Percentiles rank a stretch among this genome's conserved stretches.
phyloP scores from a whole-genome alignment of 2,113 vertebrate genomes.

The Astur gentilis region DNA sequence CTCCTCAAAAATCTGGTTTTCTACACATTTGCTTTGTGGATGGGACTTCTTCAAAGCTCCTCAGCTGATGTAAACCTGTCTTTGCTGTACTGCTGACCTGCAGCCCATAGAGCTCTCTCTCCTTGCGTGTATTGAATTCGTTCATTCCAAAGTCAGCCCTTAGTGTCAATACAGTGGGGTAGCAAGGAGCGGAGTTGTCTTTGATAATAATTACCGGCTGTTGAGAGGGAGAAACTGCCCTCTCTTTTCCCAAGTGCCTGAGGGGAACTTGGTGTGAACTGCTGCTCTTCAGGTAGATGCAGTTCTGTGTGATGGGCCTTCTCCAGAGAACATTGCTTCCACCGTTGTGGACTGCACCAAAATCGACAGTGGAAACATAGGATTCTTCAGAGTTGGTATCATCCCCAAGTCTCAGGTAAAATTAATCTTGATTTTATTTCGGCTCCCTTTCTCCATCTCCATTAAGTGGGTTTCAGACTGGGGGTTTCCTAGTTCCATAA shows the following conservation, averaged over 20 bases:
- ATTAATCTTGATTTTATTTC: not conserved
- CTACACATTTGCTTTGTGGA: not conserved
- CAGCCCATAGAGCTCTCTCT: not conserved
- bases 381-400: slow-evolving; percentile 86
- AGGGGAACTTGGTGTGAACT: not conserved
- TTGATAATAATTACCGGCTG: not conserved
- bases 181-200: not conserved
- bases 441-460: not conserved
- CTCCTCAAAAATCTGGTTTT: not conserved
- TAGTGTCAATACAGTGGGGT: not conserved
- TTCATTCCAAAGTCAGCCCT: not conserved
- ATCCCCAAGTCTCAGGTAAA: slow-evolving; percentile 87
- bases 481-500: not conserved
- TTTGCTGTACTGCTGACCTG: not conserved
- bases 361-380: slow-evolving; percentile 80
- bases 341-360: slow-evolving; percentile 92
- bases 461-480: not conserved
- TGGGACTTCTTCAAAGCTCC: not conserved
- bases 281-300: slow-evolving; percentile 78
- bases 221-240: not conserved
- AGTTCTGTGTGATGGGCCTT: slow-evolving; percentile 86
- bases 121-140: not conserved
- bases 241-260: not conserved
- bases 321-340: slow-evolving; percentile 88
- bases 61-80: not conserved